Evolutionary conservation across 2,113 vertebrate species (phyloP).

Genomic region (Coptodon rendalli): DNA sequence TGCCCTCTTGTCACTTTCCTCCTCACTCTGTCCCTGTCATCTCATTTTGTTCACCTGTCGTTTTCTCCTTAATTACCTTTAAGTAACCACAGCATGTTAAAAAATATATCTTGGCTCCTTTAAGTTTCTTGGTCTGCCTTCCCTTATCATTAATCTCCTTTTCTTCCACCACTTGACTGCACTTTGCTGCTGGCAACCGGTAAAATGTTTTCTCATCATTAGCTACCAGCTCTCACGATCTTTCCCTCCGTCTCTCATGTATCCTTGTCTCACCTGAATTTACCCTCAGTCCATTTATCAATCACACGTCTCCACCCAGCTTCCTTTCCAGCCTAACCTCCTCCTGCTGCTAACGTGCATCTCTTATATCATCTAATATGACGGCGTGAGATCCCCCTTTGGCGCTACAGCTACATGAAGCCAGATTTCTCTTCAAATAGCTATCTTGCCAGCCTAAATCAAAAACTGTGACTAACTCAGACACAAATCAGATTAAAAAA

Average conservation of each 20-base stretch:
- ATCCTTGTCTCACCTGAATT: neutral
- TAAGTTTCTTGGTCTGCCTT: neutral
- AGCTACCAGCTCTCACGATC: neutral
- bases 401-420: neutral
- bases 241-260: neutral
- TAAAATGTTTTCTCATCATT: conserved; percentile 3
- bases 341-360: neutral
- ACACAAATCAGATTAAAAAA: neutral
- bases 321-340: neutral
- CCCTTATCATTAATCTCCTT: neutral
- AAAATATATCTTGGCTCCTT: neutral
- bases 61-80: neutral
- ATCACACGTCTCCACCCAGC: neutral
- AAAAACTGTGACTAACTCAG: neutral
- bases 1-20: neutral
- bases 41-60: neutral
- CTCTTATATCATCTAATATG: neutral
- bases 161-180: neutral
- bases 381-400: neutral
- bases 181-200: neutral
- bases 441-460: neutral
- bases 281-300: neutral
- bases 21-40: neutral
- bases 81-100: neutral
- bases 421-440: neutral